Percentiles rank a stretch among this genome's conserved stretches.
These are phyloP conservation scores for Crotalus horridus DNA, from an alignment of 2,113 vertebrate genomes.

Conservation along the genomic window DNA sequence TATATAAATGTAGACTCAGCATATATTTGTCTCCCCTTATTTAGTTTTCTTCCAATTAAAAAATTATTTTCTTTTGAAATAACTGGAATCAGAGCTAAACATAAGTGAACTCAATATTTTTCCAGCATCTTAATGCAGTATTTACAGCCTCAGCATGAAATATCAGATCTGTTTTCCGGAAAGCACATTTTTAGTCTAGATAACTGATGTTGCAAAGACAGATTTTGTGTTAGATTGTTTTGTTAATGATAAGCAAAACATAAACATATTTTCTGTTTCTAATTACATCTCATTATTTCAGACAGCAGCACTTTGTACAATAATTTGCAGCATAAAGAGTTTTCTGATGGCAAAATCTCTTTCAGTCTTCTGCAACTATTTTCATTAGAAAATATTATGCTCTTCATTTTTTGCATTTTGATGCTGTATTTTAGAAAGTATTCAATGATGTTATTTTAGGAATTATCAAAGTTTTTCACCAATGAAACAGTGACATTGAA, in stretches of 20 bases:
- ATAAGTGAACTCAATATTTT: background rate
- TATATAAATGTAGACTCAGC: background rate
- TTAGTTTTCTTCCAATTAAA: background rate
- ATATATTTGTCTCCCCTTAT: conserved; percentile 10
- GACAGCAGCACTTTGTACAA: conserved; percentile 44
- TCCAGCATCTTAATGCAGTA: background rate
- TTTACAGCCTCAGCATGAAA: conserved; percentile 18
- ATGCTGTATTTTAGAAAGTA: background rate
- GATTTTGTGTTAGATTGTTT: conserved; percentile 27
- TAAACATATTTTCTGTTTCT: conserved; percentile 59
- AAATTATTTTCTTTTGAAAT: background rate
- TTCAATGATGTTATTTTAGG: background rate
- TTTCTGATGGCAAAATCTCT: conserved; percentile 59
- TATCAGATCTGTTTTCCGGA: background rate
- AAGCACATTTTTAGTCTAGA: background rate
- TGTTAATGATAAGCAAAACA: conserved; percentile 51
- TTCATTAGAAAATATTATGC: conserved; percentile 38
- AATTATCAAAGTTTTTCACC: background rate
- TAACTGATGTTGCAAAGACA: background rate
- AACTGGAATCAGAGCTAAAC: background rate
- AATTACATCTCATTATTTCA: conserved; percentile 60
- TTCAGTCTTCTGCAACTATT: conserved; percentile 41
- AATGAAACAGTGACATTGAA: background rate
- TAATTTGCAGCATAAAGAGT: conserved; percentile 53
- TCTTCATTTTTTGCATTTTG: conserved; percentile 8